These are phyloP conservation scores for Clarias pachynema DNA, from an alignment of 2,797 vertebrate genomes.

Conservation along the genomic window DNA sequence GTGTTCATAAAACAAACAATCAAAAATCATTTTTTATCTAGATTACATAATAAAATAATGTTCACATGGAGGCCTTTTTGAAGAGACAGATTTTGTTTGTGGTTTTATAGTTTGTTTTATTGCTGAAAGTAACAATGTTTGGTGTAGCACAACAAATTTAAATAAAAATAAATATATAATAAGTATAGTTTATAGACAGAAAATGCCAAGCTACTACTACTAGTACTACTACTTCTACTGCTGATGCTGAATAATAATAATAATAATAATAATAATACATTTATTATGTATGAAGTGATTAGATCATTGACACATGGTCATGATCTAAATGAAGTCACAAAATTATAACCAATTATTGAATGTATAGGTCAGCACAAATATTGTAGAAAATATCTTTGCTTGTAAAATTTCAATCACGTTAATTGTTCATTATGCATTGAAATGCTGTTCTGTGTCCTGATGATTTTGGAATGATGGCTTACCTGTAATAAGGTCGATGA, in stretches of 20 bases:
- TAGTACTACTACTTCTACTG: not conserved
- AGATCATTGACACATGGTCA: not conserved
- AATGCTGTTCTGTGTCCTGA: not conserved
- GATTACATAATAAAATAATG: not conserved
- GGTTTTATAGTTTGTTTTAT: not conserved
- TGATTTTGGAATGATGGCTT: slow-evolving; percentile 8
- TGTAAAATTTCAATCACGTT: not conserved
- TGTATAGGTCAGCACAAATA: not conserved
- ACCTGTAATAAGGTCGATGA: slow-evolving; percentile 7
- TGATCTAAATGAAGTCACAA: not conserved
- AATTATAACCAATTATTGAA: not conserved
- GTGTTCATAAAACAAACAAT: not conserved
- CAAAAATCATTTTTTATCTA: not conserved
- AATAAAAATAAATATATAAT: not conserved
- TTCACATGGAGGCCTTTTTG: not conserved
- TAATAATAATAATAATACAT: not conserved
- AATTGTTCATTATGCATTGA: not conserved
- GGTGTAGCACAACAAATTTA: not conserved
- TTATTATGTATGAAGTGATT: not conserved
- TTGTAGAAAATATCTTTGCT: not conserved
- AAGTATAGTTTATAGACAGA: not conserved
- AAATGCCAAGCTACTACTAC: not conserved
- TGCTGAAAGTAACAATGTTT: not conserved
- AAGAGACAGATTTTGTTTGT: not conserved
- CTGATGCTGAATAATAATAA: not conserved